Evolutionary conservation across 1,140 invertebrate genomes (phyloP).

Genomic region (Orchestia grillus): DNA sequence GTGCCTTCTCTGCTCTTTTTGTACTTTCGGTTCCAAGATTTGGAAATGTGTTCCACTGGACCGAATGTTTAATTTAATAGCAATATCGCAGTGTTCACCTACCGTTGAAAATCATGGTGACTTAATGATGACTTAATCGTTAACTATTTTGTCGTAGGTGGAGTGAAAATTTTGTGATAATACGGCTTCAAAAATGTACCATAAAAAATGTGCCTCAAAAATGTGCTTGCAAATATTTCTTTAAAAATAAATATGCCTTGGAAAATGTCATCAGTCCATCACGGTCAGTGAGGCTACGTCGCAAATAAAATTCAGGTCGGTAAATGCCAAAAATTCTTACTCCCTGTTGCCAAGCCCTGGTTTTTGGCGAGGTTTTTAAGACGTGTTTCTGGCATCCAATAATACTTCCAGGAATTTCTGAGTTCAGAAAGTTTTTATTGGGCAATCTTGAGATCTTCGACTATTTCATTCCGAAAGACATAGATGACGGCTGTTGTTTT

Average conservation of each 20-base stretch:
- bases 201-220: no score
- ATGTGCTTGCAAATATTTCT: no score
- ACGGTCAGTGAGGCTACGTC: not conserved
- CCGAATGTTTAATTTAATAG: not conserved
- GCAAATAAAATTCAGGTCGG: not conserved
- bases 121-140: no score
- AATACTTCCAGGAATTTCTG: not conserved
- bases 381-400: not conserved
- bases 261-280: not conserved
- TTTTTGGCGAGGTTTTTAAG: not conserved
- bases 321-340: not conserved
- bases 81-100: no score
- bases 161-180: no score
- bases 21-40: not conserved
- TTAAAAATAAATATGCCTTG: no score
- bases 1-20: not conserved
- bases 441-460: not conserved
- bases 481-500: not conserved
- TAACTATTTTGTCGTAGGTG: no score
- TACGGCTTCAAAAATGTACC: no score
- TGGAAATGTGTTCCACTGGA: not conserved
- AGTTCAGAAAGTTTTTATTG: not conserved
- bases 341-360: not conserved
- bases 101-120: not conserved
- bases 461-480: not conserved